Percentiles rank a stretch among this genome's conserved stretches.
phyloP scores from a whole-genome alignment of 1,140 invertebrate genomes.

The Cyphomyrmex costatus region DNA sequence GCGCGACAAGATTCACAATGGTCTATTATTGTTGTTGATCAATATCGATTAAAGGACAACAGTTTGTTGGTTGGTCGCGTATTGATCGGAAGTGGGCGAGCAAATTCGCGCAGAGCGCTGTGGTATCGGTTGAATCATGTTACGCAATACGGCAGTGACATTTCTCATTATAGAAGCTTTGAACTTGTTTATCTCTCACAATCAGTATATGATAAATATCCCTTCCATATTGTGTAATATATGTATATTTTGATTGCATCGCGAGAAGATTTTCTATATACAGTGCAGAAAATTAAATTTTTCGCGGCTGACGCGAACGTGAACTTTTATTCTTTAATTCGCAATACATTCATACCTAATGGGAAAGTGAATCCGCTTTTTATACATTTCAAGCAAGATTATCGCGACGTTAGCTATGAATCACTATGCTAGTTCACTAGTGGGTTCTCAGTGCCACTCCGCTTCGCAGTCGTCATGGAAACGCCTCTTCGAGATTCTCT shows the following conservation, averaged over 20 bases:
- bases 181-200: slow-evolving; percentile 54
- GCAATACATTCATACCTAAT: neutral
- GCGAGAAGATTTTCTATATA: neutral
- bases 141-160: slow-evolving; percentile 51
- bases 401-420: slow-evolving; percentile 31
- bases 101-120: slow-evolving; percentile 8
- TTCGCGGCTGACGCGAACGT: neutral
- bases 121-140: slow-evolving; percentile 42
- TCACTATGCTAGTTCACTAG: slow-evolving; percentile 16
- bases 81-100: slow-evolving; percentile 49
- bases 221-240: neutral
- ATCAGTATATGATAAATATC: slow-evolving; percentile 47
- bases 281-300: slow-evolving; percentile 20
- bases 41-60: slow-evolving; percentile 44
- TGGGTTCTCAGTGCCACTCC: slow-evolving; percentile 59
- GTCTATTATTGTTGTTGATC: slow-evolving; percentile 27
- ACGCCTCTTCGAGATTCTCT: slow-evolving; percentile 74
- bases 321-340: neutral
- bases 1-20: neutral
- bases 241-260: slow-evolving; percentile 18
- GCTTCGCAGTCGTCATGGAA: slow-evolving; percentile 77
- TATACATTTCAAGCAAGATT: slow-evolving; percentile 28
- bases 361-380: slow-evolving; percentile 4
- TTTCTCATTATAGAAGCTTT: slow-evolving; percentile 59
- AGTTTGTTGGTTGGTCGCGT: slow-evolving; percentile 27